Percentiles rank a stretch among this genome's conserved stretches.
These are phyloP conservation scores for Zootermopsis nevadensis DNA, from an alignment of 2,888 invertebrate species.

Conservation along the genomic window DNA sequence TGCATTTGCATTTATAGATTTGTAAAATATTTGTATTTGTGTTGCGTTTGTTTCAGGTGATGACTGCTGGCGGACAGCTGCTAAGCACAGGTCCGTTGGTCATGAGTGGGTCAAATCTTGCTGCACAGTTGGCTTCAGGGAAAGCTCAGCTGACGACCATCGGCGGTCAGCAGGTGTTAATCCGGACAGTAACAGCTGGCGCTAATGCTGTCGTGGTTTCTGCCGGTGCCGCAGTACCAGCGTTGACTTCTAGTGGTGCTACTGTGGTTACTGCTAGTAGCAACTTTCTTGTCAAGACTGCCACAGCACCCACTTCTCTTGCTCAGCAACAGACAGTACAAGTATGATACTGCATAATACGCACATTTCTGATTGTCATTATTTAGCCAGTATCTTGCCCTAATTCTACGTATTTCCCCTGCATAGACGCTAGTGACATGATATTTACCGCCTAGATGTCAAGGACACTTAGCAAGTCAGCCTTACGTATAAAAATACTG, in stretches of 20 bases:
- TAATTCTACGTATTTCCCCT: too few relatives aligned
- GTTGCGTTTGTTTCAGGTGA: constrained; percentile 59
- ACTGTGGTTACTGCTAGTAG: constrained; percentile 39
- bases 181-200: constrained; percentile 70
- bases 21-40: not conserved
- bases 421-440: too few relatives aligned
- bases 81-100: constrained; percentile 74
- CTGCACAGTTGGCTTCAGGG: constrained; percentile 84
- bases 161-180: constrained; percentile 86
- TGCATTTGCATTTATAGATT: too few relatives aligned
- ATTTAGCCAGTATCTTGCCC: too few relatives aligned
- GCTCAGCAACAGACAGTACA: constrained; percentile 31
- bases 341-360: not conserved
- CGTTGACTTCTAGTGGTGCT: constrained; percentile 35
- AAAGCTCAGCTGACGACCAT: constrained; percentile 87
- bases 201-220: constrained; percentile 38
- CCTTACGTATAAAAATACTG: too few relatives aligned
- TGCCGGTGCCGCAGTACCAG: constrained; percentile 20
- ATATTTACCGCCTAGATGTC: too few relatives aligned
- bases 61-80: constrained; percentile 61
- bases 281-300: constrained; percentile 53
- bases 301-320: constrained; percentile 44
- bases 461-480: too few relatives aligned
- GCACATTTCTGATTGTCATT: too few relatives aligned
- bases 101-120: constrained; percentile 77